Evolutionary conservation across 2,888 invertebrate genomes (phyloP).

Genomic region (Pyrrhopygopsis socrates): DNA sequence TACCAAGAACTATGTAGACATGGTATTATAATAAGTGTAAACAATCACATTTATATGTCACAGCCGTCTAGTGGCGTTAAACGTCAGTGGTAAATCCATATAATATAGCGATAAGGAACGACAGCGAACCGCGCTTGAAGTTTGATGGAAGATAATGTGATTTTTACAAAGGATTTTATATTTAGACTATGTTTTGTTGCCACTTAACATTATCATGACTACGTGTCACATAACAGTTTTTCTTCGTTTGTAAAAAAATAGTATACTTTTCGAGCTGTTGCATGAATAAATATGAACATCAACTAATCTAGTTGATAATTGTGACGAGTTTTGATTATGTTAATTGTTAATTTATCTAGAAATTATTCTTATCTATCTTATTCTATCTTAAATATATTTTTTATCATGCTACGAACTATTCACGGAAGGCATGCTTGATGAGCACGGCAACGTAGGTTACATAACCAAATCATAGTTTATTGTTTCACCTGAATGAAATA

Average conservation of each 20-base stretch:
- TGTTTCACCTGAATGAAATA: too few relatives aligned
- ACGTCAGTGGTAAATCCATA: conserved; percentile 9
- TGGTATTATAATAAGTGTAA: conserved; percentile 8
- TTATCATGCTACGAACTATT: too few relatives aligned
- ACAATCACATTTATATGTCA: conserved; percentile 21
- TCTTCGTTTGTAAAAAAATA: not conserved
- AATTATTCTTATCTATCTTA: too few relatives aligned
- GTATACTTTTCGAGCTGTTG: not conserved
- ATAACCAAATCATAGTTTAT: too few relatives aligned
- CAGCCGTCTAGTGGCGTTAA: not conserved
- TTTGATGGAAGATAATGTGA: conserved; percentile 32
- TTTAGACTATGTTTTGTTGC: not conserved
- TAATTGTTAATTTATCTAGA: too few relatives aligned
- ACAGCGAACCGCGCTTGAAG: conserved; percentile 22
- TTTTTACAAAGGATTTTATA: conserved; percentile 12
- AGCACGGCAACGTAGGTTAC: too few relatives aligned
- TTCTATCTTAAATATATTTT: too few relatives aligned
- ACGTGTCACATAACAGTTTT: not conserved
- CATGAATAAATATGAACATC: not conserved
- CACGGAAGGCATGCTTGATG: too few relatives aligned
- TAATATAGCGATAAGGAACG: conserved; percentile 11
- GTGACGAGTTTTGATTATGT: too few relatives aligned
- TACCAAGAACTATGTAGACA: not conserved
- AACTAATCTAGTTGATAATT: too few relatives aligned
- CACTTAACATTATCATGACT: not conserved